phyloP scores from a whole-genome alignment of 2,113 vertebrate genomes.

The Oncorhynchus masou region DNA sequence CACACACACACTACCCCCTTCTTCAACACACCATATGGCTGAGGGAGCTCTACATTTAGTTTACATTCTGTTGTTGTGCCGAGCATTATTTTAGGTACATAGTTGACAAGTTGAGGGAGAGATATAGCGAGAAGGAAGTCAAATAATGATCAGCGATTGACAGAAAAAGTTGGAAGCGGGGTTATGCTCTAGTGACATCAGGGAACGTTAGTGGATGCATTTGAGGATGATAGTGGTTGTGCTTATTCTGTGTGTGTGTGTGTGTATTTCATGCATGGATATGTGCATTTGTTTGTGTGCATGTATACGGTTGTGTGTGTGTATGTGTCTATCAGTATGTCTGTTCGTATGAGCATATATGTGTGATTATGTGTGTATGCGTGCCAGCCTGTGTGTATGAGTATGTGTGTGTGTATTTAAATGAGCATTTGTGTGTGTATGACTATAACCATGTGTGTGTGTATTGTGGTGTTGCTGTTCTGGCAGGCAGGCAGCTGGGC shows the following conservation, averaged over 20 bases:
- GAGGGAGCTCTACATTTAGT: too few species aligned
- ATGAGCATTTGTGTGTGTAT: too few species aligned
- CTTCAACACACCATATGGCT: too few species aligned
- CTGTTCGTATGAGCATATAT: neutral
- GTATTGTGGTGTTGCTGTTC: slow-evolving; percentile 14
- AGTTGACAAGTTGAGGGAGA: neutral
- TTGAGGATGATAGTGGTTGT: neutral
- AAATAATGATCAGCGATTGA: neutral
- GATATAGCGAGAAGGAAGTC: neutral
- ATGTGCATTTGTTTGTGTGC: slow-evolving; percentile 40
- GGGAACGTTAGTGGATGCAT: neutral
- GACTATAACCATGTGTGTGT: neutral
- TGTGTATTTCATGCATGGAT: slow-evolving; percentile 24
- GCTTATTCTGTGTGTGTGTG: too few species aligned
- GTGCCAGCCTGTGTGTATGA: too few species aligned
- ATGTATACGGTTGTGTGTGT: slow-evolving; percentile 36
- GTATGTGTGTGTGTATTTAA: too few species aligned
- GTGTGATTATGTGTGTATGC: slow-evolving; percentile 9
- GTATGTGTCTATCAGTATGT: slow-evolving; percentile 13
- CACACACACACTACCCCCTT: too few species aligned
- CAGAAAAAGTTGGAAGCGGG: neutral
- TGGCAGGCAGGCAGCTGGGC: slow-evolving; percentile 40
- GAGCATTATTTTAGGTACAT: neutral
- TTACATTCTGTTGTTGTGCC: neutral
- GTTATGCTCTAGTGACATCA: neutral